phyloP scores from a whole-genome alignment of 2,888 invertebrate species.

The Steinernema scapterisci region DNA sequence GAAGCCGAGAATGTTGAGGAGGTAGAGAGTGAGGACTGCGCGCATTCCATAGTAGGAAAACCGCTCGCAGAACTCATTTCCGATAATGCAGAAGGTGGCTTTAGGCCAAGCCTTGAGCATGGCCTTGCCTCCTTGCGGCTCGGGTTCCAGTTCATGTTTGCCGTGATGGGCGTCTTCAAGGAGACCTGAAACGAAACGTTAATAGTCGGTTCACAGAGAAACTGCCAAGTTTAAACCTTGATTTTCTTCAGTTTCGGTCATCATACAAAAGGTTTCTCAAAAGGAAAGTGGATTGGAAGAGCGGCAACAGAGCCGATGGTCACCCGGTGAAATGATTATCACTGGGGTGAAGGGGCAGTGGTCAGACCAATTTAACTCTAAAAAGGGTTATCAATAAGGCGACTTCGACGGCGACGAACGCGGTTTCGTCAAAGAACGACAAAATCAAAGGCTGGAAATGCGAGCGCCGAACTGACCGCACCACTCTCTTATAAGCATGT shows the following conservation, averaged over 20 bases:
- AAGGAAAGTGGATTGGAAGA: background rate
- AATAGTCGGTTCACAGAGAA: background rate
- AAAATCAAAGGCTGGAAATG: conserved; percentile 4
- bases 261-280: background rate
- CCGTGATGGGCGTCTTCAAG: background rate
- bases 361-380: conserved; percentile 24
- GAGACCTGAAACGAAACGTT: background rate
- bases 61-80: conserved; percentile 95
- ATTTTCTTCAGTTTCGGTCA: background rate
- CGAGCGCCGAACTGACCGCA: background rate
- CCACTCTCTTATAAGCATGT: conserved; percentile 3
- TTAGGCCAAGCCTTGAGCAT: conserved; percentile 52
- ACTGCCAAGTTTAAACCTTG: background rate
- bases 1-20: conserved; percentile 80
- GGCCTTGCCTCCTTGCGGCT: background rate
- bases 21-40: conserved; percentile 77
- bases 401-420: background rate
- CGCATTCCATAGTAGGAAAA: conserved; percentile 96
- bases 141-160: conserved; percentile 7
- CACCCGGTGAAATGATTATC: conserved; percentile 20
- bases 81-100: conserved; percentile 75
- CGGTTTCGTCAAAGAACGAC: background rate
- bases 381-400: conserved; percentile 10
- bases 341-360: conserved; percentile 22
- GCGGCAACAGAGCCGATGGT: background rate